These are phyloP conservation scores for Serinus canaria DNA, from an alignment of 2,113 vertebrate species.

Conservation along the genomic window DNA sequence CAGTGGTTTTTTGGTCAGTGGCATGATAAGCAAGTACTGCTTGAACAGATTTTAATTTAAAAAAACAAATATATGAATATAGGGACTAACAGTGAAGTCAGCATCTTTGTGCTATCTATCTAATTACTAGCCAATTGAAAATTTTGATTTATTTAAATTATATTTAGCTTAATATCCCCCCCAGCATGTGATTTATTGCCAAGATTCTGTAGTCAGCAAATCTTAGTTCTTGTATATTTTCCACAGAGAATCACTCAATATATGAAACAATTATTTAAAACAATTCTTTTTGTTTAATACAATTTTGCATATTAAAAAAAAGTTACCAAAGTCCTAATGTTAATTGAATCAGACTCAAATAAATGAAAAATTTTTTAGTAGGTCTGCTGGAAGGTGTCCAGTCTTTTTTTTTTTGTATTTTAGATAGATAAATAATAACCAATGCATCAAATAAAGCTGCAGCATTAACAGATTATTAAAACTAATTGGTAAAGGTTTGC, in stretches of 20 bases:
- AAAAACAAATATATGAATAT: background rate
- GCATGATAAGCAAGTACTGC: background rate
- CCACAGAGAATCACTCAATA: background rate
- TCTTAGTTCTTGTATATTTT: background rate
- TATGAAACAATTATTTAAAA: background rate
- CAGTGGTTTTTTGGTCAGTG: background rate
- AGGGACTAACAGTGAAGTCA: background rate
- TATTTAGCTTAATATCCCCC: background rate
- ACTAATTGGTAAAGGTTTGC: background rate
- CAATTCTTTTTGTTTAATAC: background rate
- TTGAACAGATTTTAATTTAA: background rate
- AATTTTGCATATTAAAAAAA: background rate
- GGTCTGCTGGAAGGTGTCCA: background rate
- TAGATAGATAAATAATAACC: background rate
- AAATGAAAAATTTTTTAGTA: background rate
- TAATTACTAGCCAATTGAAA: background rate
- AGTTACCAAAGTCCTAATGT: background rate
- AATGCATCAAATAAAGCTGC: background rate
- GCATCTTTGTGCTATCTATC: background rate
- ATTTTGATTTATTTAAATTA: background rate
- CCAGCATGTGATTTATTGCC: background rate
- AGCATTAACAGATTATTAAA: background rate
- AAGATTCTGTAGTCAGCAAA: background rate
- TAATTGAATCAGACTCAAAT: background rate
- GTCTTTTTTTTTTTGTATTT: background rate